phyloP scores from a whole-genome alignment of 2,888 invertebrate species.

The Helicoverpa assulta region DNA sequence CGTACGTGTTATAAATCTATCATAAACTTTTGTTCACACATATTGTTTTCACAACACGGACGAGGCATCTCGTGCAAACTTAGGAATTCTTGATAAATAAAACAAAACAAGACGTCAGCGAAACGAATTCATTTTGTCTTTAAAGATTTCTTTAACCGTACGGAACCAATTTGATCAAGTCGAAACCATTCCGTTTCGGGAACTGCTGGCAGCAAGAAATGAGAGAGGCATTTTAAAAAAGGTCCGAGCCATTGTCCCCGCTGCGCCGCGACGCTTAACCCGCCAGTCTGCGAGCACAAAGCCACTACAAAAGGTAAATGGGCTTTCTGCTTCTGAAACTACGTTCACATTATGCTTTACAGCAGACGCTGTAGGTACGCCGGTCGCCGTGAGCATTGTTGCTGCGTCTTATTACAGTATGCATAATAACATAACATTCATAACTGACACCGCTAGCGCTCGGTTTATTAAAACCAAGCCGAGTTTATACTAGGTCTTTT shows the following conservation, averaged over 20 bases:
- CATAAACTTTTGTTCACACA: slow-evolving; percentile 50
- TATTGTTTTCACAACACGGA: slow-evolving; percentile 46
- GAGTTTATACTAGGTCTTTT: slow-evolving; percentile 72
- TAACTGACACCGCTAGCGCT: slow-evolving; percentile 76
- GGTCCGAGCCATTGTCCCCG: slow-evolving; percentile 80
- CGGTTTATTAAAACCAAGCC: slow-evolving; percentile 79
- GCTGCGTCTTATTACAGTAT: slow-evolving; percentile 77
- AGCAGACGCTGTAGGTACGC: slow-evolving; percentile 69
- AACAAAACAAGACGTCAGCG: slow-evolving; percentile 40
- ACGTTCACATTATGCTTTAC: slow-evolving; percentile 79
- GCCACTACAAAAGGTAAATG: slow-evolving; percentile 86
- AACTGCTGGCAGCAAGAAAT: slow-evolving; percentile 73
- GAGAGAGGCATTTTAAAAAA: slow-evolving; percentile 80
- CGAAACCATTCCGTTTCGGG: slow-evolving; percentile 74
- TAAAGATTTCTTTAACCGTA: slow-evolving; percentile 65
- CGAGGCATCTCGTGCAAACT: slow-evolving; percentile 32
- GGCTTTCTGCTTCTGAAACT: slow-evolving; percentile 82
- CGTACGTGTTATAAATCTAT: slow-evolving; percentile 42
- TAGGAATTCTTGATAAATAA: slow-evolving; percentile 38
- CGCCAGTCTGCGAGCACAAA: slow-evolving; percentile 80
- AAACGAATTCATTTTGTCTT: slow-evolving; percentile 58
- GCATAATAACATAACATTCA: slow-evolving; percentile 82
- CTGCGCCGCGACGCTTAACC: slow-evolving; percentile 82
- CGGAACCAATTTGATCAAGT: slow-evolving; percentile 72
- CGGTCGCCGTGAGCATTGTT: slow-evolving; percentile 70